Evolutionary conservation across 2,797 vertebrate genomes (phyloP), one percentile per base, ranked within the genome.

Genomic region (Molossus alvarezi): DNA sequence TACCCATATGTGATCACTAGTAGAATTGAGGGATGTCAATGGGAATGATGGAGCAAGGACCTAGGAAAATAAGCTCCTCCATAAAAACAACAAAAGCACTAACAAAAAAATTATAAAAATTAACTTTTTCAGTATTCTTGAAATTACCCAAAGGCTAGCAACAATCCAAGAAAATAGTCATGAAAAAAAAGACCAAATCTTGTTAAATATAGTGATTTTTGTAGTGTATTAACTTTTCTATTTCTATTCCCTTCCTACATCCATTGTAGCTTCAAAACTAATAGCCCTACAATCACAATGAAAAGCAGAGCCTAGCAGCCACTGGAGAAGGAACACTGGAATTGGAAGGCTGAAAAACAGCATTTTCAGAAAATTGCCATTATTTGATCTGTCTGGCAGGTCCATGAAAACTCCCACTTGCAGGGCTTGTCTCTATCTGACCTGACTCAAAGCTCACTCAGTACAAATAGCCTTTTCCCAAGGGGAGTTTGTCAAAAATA

Each of bases 291-390:
- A 29, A 77, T 37, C 18, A 60, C 6, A 37, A 17, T 48, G 48
- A 71, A 64, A 64, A 60, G 25, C 20, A 71, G 9, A 72, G 25
- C 60, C 27, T 57, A 84, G 62, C 8, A 57, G 20, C 9, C 62
- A 53, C 41, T 41, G 14, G 25, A 53, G 13, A 57, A 13, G 12
- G 37, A 20, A 84, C 14, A 69, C 14, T 71, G 27, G 10, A 45
- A n/a, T 71, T 45, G 37, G 48, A 84, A 21, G 15, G 53, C 55
- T 71, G 72, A 90, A 79, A 55, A 71, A 29, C 33, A 84, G 33
- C 65, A 71, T 84, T 90, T 83, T 79, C 45, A 84, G 45, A 79
- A 33, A 76, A 71, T n/a, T 90, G 41, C 21, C 7, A 76, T 69
- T 69, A 58, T 84, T 90, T 53, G 14, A 77, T 69, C 41, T 71